Base-by-base conservation (phyloP, 2,888 invertebrate genomes). In the Thecophora atra region DNA sequence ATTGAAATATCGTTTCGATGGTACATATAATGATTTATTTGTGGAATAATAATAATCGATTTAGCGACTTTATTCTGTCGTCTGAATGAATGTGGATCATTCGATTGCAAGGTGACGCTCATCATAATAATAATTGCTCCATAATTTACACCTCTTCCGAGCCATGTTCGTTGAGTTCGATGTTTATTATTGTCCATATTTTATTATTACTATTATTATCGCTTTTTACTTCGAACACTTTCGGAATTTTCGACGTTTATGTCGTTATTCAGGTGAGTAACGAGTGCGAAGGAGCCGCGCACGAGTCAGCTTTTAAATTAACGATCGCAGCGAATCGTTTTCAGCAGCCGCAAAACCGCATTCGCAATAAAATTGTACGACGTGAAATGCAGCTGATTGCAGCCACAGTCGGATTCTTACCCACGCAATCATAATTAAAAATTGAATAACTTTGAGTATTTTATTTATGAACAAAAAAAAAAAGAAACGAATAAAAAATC, bases 351-450 rank as follows among this genome's bases (percentile, higher is more conserved):
- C 26, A 58, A 21, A 58, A 24, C 28, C 58, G 17, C 58, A 58
- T 24, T 26, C 58, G 58, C 58, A 28, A 58, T 58, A 58, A 58
- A 28, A 58, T 11, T 52, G 52, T 21, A 3, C 11, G 24, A 54
- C 21, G 24, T 21, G 54, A 21, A 5, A 54, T 21, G 58, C 58
- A 26, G 24, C 58, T 58, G 58, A 58, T 24, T 24, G 58, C 8
- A 15, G 21, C 21, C 19, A 26, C 58, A 15, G n/a, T n/a, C n/a
- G 13, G 58, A 58, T 58, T 58, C 28, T 58, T 58, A 54, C 58
- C 58, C 58, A 58, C 58, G 58, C 58, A 58, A 13, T 58, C 28
- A 26, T 58, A 58, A 58, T 58, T 58, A 58, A 58, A 15, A 58
- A 58, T 4, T 47, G 17, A 47, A 47, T 47, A 19, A 54, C n/a